Evolutionary conservation across 2,113 vertebrate species (phyloP), one percentile per base, ranked within the genome.

Genomic region (Clarias batrachus): DNA sequence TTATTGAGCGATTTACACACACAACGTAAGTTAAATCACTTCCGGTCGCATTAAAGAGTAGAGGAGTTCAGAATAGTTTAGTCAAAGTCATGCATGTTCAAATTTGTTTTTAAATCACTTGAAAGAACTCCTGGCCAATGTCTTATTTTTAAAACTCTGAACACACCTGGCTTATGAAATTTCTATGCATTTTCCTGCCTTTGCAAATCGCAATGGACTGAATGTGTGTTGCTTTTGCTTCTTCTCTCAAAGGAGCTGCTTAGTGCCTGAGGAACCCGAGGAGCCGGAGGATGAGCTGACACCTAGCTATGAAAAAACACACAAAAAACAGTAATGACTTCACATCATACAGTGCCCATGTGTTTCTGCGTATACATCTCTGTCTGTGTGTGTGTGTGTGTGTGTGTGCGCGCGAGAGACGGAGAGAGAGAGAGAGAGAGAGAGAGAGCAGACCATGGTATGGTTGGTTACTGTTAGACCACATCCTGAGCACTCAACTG

Each of bases 321-420:
- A 91, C 88, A 95, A 94, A 90, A 96, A 95, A 92, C 92, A 93
- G 95, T 96, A 95, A 93, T 93, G 93, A 91, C 89, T 85, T 33
- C 82, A 85, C 89, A 73, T 33, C 54, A 85, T 23, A 27, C 56
- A n/a, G 9, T 30, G 59, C 41, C 16, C 56, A 3, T 78, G 17
- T 70, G 63, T 68, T 33, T 74, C 13, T 54, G 9, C 52, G 6
- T 57, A 12, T 84, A 30, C 77, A n/a, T 81, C 76, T 77, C 25
- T 57, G 33, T 81, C 14, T 57, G 48, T 54, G 41, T 52, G 48
- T 16, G n/a, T 57, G n/a, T 37, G 68, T 57, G n/a, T 37, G 68
- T 68, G 23, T 23, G 37, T 13, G 71, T 3, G 71, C 1, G 70
- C 1, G 10, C 5, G 4, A 19, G 65, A n/a, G n/a, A n/a, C n/a